Evolutionary conservation across 2,888 invertebrate genomes (phyloP).

Genomic region (Cyclophora punctaria): DNA sequence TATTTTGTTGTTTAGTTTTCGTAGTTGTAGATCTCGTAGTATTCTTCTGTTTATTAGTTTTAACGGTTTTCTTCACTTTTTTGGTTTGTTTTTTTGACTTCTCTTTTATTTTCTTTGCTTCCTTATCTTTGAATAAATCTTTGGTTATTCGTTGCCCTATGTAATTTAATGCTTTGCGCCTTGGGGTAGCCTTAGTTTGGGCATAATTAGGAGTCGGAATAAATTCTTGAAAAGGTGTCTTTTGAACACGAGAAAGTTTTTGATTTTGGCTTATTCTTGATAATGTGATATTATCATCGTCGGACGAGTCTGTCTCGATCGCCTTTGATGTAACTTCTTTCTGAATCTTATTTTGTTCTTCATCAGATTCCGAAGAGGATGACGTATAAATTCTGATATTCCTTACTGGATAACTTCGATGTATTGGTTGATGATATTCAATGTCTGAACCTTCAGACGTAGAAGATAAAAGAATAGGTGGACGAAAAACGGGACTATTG

Average conservation of each 20-base stretch:
- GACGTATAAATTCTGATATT: conserved; percentile 5
- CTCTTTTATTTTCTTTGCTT: background rate
- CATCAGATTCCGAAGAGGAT: conserved; percentile 3
- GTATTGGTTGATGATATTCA: conserved; percentile 2
- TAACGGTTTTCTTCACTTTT: background rate
- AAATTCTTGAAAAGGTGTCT: conserved; percentile 2
- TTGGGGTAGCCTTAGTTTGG: background rate
- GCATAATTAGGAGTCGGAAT: conserved; percentile 4
- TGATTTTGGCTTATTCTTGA: background rate
- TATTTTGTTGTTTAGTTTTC: background rate
- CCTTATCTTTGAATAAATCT: conserved; percentile 3
- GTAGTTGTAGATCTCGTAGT: background rate
- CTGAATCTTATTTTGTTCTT: conserved; percentile 2
- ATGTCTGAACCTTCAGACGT: conserved; percentile 1
- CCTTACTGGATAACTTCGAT: conserved; percentile 2
- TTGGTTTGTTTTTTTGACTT: background rate
- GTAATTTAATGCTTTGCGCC: conserved; percentile 2
- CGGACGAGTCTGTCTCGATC: background rate
- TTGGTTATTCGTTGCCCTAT: conserved; percentile 3
- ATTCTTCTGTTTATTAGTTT: background rate
- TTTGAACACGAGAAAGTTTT: background rate
- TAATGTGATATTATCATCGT: background rate
- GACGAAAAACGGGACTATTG: background rate
- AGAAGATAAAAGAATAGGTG: conserved; percentile 2
- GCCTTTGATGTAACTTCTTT: background rate